phyloP scores from a whole-genome alignment of 2,797 vertebrate species.

The Schizopygopsis pylzovi region DNA sequence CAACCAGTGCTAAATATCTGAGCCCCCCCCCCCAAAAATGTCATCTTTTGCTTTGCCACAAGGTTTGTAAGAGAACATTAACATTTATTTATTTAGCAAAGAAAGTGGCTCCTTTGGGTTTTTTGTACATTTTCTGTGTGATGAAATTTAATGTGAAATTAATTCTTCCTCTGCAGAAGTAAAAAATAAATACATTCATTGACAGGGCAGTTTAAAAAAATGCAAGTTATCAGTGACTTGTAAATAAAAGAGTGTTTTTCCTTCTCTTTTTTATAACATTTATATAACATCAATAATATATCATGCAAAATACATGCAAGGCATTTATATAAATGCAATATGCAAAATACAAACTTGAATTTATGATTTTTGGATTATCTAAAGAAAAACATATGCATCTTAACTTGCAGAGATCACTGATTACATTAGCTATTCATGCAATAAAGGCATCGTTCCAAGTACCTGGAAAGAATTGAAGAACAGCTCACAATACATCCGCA shows the following conservation, averaged over 20 bases:
- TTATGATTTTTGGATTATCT: constrained; percentile 27
- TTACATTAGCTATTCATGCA: constrained; percentile 31
- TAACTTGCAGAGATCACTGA: constrained; percentile 15
- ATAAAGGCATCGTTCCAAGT: background rate
- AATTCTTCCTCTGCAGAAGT: background rate
- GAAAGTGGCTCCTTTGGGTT: too few relatives aligned
- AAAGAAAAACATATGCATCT: constrained; percentile 8
- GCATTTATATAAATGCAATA: background rate
- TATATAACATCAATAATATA: background rate
- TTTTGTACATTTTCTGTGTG: background rate
- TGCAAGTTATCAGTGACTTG: background rate
- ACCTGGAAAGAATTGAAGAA: constrained; percentile 96
- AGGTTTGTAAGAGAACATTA: background rate
- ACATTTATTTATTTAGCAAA: background rate
- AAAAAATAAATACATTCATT: background rate
- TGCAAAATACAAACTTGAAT: background rate
- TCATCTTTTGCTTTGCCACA: background rate
- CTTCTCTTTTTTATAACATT: background rate
- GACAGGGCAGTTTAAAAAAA: background rate
- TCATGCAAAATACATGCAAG: constrained; percentile 10
- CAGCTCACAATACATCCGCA: constrained; percentile 90
- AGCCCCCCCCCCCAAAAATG: background rate
- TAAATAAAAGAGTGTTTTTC: background rate
- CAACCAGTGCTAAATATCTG: background rate
- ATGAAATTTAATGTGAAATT: background rate